phyloP scores from a whole-genome alignment of 2,888 invertebrate species.

The Lagria hirta region DNA sequence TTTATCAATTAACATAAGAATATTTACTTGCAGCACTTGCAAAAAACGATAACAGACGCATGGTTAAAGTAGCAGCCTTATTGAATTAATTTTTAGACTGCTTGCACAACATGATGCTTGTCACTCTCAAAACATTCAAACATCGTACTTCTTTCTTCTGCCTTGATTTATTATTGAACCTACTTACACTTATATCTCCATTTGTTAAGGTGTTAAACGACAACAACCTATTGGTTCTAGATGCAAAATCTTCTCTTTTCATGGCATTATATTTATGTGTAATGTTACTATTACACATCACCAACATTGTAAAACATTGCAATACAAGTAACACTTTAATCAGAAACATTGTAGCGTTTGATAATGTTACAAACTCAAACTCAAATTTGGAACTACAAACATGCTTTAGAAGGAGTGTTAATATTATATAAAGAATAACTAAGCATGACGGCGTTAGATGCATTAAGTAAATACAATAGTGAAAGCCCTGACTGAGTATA shows the following conservation, averaged over 20 bases:
- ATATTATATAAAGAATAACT: conserved; percentile 15
- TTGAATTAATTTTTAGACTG: too few species aligned
- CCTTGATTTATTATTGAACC: too few species aligned
- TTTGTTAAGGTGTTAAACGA: conserved; percentile 60
- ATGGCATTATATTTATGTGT: conserved; percentile 45
- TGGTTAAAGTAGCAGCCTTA: too few species aligned
- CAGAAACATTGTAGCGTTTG: too few species aligned
- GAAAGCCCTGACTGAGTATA: too few species aligned
- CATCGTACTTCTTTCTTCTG: conserved; percentile 5
- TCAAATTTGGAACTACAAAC: conserved; percentile 8
- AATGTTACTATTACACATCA: conserved; percentile 43
- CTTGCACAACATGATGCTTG: too few species aligned
- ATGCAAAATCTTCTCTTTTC: conserved; percentile 33
- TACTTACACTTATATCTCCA: conserved; percentile 60
- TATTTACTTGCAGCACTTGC: too few species aligned
- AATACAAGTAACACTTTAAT: background rate
- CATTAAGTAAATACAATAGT: conserved; percentile 18
- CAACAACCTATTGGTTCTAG: conserved; percentile 53
- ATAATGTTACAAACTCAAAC: conserved; percentile 3
- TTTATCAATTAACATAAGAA: too few species aligned
- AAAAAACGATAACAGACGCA: too few species aligned
- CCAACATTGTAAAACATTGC: background rate
- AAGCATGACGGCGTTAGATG: conserved; percentile 12
- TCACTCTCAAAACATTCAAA: conserved; percentile 18
- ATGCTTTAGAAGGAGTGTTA: conserved; percentile 3